phyloP scores from a whole-genome alignment of 2,113 vertebrate species.

The Brachirus orientalis region DNA sequence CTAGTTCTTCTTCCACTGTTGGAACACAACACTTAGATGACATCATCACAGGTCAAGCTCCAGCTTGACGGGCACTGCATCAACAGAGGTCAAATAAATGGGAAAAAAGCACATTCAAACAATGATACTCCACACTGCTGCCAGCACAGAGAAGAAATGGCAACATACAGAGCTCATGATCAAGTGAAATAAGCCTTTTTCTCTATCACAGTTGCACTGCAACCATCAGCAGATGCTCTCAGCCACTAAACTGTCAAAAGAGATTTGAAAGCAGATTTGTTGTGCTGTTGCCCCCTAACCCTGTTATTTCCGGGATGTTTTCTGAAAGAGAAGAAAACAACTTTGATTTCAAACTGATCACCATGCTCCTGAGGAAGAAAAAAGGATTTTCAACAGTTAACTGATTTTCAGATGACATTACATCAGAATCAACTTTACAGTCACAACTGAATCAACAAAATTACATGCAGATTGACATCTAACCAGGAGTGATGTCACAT shows the following conservation, averaged over 20 bases:
- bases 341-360: constrained; percentile 13
- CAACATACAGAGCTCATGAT: constrained; percentile 32
- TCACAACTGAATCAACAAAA: no score
- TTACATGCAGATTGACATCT: no score
- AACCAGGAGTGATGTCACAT: no score
- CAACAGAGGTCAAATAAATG: constrained; percentile 11
- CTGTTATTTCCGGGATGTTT: constrained; percentile 15
- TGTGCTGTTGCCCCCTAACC: constrained; percentile 34
- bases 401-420: neutral
- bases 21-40: neutral
- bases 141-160: constrained; percentile 13
- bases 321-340: constrained; percentile 11
- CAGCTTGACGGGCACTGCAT: neutral
- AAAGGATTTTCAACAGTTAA: neutral
- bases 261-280: constrained; percentile 47
- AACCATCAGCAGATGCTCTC: constrained; percentile 16
- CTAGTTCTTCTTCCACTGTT: neutral
- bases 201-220: constrained; percentile 4
- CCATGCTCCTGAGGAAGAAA: neutral
- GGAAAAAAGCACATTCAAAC: constrained; percentile 14
- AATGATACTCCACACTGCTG: neutral
- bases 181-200: constrained; percentile 17
- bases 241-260: constrained; percentile 44
- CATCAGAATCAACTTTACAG: no score
- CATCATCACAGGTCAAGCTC: neutral